A percentile compares a stretch with the other conserved stretches of the same genome.
Conservation (phyloP, 2,888 invertebrate species). For the Drosophila putrida region DNA sequence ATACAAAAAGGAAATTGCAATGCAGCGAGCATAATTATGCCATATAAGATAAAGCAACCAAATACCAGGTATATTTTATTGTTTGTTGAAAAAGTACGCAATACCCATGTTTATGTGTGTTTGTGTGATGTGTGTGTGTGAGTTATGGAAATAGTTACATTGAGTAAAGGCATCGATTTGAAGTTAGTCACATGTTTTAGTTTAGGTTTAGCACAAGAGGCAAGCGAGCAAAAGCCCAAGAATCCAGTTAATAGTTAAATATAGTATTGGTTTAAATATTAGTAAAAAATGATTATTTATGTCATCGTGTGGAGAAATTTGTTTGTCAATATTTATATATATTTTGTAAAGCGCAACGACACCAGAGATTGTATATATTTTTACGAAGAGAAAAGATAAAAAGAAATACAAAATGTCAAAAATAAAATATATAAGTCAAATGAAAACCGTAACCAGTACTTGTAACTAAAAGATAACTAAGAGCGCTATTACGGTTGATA, state of each 20-base stretch:
- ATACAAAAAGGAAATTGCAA: conserved; percentile 51
- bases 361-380: conserved; percentile 73
- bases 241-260: conserved; percentile 37
- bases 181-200: conserved; percentile 66
- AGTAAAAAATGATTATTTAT: conserved; percentile 53
- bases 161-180: conserved; percentile 44
- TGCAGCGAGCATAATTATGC: conserved; percentile 68
- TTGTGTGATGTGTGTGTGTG: conserved; percentile 35
- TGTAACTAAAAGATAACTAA: conserved; percentile 54
- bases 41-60: conserved; percentile 69
- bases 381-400: conserved; percentile 78
- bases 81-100: conserved; percentile 67
- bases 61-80: conserved; percentile 57
- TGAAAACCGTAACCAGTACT: conserved; percentile 73
- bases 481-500: conserved; percentile 54
- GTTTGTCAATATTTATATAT: conserved; percentile 36
- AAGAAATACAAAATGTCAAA: conserved; percentile 80
- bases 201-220: conserved; percentile 62
- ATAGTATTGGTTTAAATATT: conserved; percentile 26
- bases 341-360: conserved; percentile 81
- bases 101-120: conserved; percentile 68
- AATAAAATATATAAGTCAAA: conserved; percentile 74
- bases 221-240: conserved; percentile 77
- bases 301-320: conserved; percentile 49
- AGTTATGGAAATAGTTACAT: conserved; percentile 50